Conservation (phyloP, 2,888 invertebrate species). For the Stenodera caucasica region DNA sequence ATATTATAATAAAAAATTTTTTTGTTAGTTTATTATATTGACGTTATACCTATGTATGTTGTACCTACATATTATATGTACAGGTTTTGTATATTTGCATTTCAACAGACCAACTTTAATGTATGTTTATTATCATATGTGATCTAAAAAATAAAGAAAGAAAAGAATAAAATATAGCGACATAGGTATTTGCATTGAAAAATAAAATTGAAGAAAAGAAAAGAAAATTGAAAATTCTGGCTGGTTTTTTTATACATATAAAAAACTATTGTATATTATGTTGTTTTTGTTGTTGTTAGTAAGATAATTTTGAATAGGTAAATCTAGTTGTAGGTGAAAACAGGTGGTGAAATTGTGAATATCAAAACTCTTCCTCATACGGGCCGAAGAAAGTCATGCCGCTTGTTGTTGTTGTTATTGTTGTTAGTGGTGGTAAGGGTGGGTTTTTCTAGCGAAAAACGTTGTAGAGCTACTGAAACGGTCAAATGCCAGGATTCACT, state of each 20-base stretch:
- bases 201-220: neutral
- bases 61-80: constrained; percentile 14
- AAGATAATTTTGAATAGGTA: neutral
- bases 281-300: neutral
- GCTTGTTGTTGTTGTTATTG: neutral
- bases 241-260: no score
- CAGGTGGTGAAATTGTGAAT: neutral
- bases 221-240: neutral
- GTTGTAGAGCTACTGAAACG: constrained; percentile 8
- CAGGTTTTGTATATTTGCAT: constrained; percentile 31
- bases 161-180: neutral
- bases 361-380: constrained; percentile 11
- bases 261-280: no score
- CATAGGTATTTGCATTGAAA: neutral
- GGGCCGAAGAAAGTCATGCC: constrained; percentile 14
- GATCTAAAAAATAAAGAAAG: neutral
- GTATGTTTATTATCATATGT: neutral
- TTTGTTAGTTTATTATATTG: neutral
- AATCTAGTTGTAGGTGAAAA: neutral
- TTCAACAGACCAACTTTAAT: constrained; percentile 23
- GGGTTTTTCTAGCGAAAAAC: constrained; percentile 7
- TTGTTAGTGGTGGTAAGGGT: neutral
- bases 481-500: constrained; percentile 33
- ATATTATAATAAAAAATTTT: neutral
- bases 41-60: neutral